phyloP scores from a whole-genome alignment of 2,797 vertebrate genomes.

The Sebastes minor region DNA sequence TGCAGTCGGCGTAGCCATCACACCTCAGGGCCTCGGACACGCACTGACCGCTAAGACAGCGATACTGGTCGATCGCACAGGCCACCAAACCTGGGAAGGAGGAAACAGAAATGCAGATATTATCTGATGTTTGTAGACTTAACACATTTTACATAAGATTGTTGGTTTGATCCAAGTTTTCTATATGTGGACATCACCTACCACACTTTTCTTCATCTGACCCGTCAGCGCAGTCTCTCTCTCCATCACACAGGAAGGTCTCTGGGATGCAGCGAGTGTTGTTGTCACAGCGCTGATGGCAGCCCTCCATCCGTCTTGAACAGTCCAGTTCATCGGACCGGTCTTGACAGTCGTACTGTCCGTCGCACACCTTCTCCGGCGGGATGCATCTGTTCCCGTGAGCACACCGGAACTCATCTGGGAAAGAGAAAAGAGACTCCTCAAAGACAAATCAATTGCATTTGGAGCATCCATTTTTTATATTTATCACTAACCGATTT shows the following conservation, averaged over 20 bases:
- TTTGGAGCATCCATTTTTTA: neutral
- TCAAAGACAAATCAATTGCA: neutral
- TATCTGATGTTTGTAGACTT: accelerated
- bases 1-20: conserved; percentile 89
- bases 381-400: conserved; percentile 80
- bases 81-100: conserved; percentile 62
- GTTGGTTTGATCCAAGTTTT: neutral
- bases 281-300: conserved; percentile 85
- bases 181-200: conserved; percentile 49
- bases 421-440: neutral
- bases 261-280: conserved; percentile 84
- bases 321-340: conserved; percentile 88
- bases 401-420: conserved; percentile 86
- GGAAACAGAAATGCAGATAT: neutral
- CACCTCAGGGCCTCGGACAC: conserved; percentile 84
- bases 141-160: neutral
- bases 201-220: conserved; percentile 87
- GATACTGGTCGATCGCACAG: conserved; percentile 78
- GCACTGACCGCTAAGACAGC: conserved; percentile 88
- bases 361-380: conserved; percentile 81
- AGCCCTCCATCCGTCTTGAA: conserved; percentile 71
- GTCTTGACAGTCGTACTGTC: conserved; percentile 84
- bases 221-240: conserved; percentile 87
- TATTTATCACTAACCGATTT: neutral
- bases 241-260: conserved; percentile 90